Percentiles rank a stretch among this genome's conserved stretches.
Conservation (phyloP, 2,113 vertebrate genomes). For the Fulica atra region DNA sequence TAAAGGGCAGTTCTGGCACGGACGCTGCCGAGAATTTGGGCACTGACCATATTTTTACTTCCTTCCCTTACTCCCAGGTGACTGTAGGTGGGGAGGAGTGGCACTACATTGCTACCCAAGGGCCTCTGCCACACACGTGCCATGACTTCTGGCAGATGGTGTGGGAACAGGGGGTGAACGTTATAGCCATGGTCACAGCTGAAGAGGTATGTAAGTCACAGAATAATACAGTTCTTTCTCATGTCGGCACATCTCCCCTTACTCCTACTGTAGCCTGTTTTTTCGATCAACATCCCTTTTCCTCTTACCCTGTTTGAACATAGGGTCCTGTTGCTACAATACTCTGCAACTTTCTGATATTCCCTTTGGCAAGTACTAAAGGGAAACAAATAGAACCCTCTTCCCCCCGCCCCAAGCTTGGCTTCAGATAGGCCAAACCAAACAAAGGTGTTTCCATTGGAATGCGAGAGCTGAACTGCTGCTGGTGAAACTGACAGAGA, state of each 20-base stretch:
- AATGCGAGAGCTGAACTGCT: constrained; percentile 13
- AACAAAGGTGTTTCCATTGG: constrained; percentile 50
- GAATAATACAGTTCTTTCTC: neutral
- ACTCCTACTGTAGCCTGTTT: neutral
- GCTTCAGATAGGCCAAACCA: constrained; percentile 32
- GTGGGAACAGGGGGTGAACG: constrained; percentile 94
- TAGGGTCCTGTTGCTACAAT: neutral
- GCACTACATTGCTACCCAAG: constrained; percentile 96
- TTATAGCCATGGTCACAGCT: constrained; percentile 95
- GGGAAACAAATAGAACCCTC: neutral
- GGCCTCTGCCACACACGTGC: constrained; percentile 90
- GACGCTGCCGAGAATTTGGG: neutral
- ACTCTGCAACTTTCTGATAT: neutral
- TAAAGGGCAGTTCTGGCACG: neutral
- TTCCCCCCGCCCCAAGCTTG: neutral
- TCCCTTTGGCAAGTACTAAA: neutral
- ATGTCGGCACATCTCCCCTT: neutral
- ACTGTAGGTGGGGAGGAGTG: constrained; percentile 90
- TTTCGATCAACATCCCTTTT: neutral
- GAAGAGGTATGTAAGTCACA: constrained; percentile 84
- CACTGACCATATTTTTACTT: neutral
- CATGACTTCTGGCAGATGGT: constrained; percentile 99
- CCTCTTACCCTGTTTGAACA: neutral
- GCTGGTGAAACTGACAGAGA: neutral
- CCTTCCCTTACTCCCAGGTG: constrained; percentile 74